Evolutionary conservation across 2,888 invertebrate species (phyloP).

Genomic region (Adelphocoris suturalis): DNA sequence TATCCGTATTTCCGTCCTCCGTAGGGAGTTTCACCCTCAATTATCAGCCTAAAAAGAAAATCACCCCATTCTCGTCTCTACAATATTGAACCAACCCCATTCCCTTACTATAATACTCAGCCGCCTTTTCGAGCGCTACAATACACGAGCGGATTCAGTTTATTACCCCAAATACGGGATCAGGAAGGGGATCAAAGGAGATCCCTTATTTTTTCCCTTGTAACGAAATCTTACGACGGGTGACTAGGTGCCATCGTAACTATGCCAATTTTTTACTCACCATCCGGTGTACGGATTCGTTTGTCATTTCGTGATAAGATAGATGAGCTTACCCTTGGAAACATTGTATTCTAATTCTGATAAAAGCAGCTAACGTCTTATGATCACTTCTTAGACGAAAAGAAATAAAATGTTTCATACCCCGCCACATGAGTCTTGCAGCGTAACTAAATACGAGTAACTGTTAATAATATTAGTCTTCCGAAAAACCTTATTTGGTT

Average conservation of each 20-base stretch:
- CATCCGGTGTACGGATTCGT: no score
- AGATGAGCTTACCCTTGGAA: no score
- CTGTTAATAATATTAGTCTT: no score
- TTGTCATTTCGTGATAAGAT: no score
- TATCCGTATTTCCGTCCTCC: constrained; percentile 29
- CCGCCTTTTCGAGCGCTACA: not conserved
- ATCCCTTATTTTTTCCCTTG: not conserved
- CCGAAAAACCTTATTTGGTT: no score
- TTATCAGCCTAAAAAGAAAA: constrained; percentile 33
- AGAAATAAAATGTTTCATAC: no score
- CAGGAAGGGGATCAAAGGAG: not conserved
- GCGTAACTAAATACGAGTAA: no score
- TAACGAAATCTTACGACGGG: not conserved
- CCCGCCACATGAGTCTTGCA: no score
- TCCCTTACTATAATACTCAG: not conserved
- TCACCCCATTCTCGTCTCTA: not conserved
- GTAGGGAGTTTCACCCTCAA: not conserved
- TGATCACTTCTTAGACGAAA: no score
- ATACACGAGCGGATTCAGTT: not conserved
- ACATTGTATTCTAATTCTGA: no score
- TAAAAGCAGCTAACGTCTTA: no score
- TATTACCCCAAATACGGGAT: not conserved
- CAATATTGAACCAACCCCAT: not conserved
- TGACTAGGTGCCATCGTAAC: not conserved
- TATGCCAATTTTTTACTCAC: not conserved